phyloP scores from a whole-genome alignment of 2,797 vertebrate genomes.

The Echiichthys vipera region DNA sequence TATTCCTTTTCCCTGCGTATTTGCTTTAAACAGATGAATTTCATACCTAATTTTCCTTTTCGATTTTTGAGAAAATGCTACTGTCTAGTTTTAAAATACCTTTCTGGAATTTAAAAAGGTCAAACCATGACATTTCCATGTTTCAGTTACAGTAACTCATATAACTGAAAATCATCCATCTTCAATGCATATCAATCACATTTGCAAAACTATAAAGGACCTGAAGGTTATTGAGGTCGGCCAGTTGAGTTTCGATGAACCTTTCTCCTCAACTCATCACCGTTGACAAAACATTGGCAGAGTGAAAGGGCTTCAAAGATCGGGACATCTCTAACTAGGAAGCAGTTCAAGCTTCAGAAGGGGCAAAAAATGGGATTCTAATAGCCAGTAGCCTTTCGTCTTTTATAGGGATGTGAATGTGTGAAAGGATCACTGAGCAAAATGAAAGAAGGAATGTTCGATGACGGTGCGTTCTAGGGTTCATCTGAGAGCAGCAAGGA shows the following conservation, averaged over 20 bases:
- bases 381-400: constrained; percentile 54
- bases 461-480: constrained; percentile 9
- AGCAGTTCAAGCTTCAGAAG: constrained; percentile 60
- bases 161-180: neutral
- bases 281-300: constrained; percentile 47
- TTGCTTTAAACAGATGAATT: neutral
- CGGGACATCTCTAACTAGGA: constrained; percentile 65
- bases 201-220: constrained; percentile 23
- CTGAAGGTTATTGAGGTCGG: constrained; percentile 10
- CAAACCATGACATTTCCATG: constrained; percentile 5
- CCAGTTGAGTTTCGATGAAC: constrained; percentile 40
- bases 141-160: constrained; percentile 6
- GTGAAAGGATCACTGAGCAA: constrained; percentile 35
- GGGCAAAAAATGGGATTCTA: constrained; percentile 49
- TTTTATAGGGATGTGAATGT: constrained; percentile 41
- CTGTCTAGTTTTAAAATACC: neutral
- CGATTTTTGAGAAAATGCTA: neutral
- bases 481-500: constrained; percentile 5
- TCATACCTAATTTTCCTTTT: neutral
- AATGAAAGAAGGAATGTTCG: constrained; percentile 24
- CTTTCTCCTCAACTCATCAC: constrained; percentile 43
- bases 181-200: constrained; percentile 16
- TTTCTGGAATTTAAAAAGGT: constrained; percentile 10
- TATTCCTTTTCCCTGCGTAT: neutral
- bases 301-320: constrained; percentile 63